Evolutionary conservation across 2,113 vertebrate genomes (phyloP).

Genomic region (Pan troglodytes): NHGRI_mPanTro3-v2.1_pri NC_072401.2:155828001-155828500

Average conservation of each 20-base stretch:
- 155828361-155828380: neutral
- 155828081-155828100: too few species aligned
- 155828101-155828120: too few species aligned
- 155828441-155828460: neutral
- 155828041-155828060: too few species aligned
- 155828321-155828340: neutral
- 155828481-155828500: neutral
- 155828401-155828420: neutral
- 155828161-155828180: too few species aligned
- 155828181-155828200: rapidly evolving
- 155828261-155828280: neutral
- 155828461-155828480: neutral
- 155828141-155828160: too few species aligned
- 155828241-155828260: neutral
- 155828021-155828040: too few species aligned
- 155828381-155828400: neutral
- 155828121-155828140: too few species aligned
- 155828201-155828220: neutral
- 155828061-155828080: too few species aligned
- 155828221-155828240: neutral
- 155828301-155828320: neutral
- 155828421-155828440: neutral
- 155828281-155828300: neutral
- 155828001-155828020: too few species aligned
- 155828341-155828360: neutral